These are phyloP conservation scores for Sebastes jordani DNA, from an alignment of 2,797 vertebrate genomes.

Conservation along the genomic window DNA sequence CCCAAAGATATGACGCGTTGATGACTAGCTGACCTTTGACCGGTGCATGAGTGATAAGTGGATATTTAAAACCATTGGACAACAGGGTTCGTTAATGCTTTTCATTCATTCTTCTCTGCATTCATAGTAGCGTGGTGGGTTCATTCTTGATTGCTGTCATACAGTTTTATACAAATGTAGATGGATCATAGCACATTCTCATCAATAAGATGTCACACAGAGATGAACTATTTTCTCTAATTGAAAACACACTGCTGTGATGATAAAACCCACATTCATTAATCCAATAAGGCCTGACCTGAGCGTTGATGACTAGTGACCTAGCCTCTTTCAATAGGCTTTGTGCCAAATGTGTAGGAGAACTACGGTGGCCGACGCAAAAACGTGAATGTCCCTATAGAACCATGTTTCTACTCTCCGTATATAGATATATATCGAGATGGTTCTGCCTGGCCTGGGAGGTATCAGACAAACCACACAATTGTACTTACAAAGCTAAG, in stretches of 20 bases:
- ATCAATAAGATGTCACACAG: not conserved
- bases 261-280: not conserved
- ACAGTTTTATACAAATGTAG: not conserved
- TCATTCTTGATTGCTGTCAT: not conserved
- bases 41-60: not conserved
- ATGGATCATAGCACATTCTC: not conserved
- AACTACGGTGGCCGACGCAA: too few species aligned
- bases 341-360: too few species aligned
- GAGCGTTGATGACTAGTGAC: too few species aligned
- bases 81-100: not conserved
- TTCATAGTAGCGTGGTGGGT: not conserved
- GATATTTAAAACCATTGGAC: constrained; percentile 14
- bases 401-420: too few species aligned
- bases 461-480: too few species aligned
- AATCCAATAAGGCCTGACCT: not conserved
- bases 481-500: too few species aligned
- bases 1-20: too few species aligned
- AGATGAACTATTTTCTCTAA: not conserved
- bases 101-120: not conserved
- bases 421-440: too few species aligned
- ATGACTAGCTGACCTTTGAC: constrained; percentile 17
- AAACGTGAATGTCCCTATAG: too few species aligned
- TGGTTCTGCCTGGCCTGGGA: too few species aligned
- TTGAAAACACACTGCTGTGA: not conserved
- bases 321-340: too few species aligned